Percentiles rank a stretch among this genome's conserved stretches.
Evolutionary conservation across 2,888 invertebrate species (phyloP).

Genomic region (Octonoba sinensis): DNA sequence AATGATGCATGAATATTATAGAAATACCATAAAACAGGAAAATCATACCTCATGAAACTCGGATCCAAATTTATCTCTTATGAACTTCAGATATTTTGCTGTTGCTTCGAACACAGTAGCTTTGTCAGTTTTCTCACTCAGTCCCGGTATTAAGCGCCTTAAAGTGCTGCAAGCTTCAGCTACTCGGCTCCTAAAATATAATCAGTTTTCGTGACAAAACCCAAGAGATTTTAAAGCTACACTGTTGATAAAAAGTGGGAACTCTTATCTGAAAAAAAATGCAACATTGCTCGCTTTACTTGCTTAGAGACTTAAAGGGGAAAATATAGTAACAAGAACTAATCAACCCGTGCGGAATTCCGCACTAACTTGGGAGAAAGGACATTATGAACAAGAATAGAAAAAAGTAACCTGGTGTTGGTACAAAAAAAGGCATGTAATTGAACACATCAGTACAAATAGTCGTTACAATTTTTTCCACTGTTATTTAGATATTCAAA

Average conservation of each 20-base stretch:
- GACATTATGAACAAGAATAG: no score
- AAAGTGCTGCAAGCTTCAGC: constrained; percentile 70
- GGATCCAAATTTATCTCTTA: constrained; percentile 66
- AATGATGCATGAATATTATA: no score
- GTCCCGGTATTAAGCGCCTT: constrained; percentile 70
- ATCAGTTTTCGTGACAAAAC: neutral
- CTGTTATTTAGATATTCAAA: no score
- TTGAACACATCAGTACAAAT: no score
- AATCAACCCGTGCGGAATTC: no score
- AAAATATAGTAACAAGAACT: no score
- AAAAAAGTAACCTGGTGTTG: no score
- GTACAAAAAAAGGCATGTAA: no score
- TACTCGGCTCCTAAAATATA: constrained; percentile 67
- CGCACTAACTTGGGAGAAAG: no score
- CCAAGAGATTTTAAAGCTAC: neutral
- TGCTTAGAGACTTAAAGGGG: neutral
- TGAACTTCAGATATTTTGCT: constrained; percentile 67
- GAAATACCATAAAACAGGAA: neutral
- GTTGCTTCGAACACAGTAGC: constrained; percentile 72
- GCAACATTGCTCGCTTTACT: neutral
- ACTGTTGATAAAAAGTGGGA: neutral
- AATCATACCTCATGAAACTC: constrained; percentile 49
- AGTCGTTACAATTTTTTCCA: no score
- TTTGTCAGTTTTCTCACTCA: constrained; percentile 71
- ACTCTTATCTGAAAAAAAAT: neutral